A percentile compares a stretch with the other conserved stretches of the same genome.
Conservation (phyloP, 2,113 vertebrate species). For the Tyrannus savana region DNA sequence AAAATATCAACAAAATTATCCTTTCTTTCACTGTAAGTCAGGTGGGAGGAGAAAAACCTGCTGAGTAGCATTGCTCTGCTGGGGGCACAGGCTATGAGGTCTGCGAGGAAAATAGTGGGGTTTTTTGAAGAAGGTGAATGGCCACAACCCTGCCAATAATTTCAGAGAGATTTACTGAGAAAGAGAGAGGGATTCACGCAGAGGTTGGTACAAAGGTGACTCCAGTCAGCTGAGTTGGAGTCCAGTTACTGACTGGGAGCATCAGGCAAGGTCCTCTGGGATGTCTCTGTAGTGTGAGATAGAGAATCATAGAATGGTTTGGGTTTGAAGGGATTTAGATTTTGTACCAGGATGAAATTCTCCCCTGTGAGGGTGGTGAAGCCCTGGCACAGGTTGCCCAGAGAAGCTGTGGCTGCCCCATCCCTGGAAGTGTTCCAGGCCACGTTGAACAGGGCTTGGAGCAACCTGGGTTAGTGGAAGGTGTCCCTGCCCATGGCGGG, state of each 20-base stretch:
- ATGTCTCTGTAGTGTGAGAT: background rate
- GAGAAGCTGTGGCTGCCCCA: background rate
- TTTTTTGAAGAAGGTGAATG: background rate
- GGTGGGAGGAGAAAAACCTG: background rate
- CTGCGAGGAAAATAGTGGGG: background rate
- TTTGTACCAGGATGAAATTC: background rate
- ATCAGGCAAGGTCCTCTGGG: background rate
- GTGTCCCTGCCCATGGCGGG: background rate
- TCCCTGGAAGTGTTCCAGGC: background rate
- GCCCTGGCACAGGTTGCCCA: background rate
- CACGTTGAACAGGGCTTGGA: fast-evolving
- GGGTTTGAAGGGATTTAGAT: background rate
- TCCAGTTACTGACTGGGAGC: background rate
- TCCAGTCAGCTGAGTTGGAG: background rate
- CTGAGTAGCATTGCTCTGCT: background rate
- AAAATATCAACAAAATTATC: background rate
- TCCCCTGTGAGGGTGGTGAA: background rate
- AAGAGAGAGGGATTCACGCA: background rate
- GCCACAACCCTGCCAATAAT: background rate
- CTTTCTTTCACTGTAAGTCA: background rate
- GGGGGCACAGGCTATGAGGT: background rate
- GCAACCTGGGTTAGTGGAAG: background rate
- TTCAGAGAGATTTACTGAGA: background rate
- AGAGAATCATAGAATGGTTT: background rate
- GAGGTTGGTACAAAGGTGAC: background rate